Evolutionary conservation across 2,797 vertebrate species (phyloP).

Genomic region (Pseudochromis fuscus): DNA sequence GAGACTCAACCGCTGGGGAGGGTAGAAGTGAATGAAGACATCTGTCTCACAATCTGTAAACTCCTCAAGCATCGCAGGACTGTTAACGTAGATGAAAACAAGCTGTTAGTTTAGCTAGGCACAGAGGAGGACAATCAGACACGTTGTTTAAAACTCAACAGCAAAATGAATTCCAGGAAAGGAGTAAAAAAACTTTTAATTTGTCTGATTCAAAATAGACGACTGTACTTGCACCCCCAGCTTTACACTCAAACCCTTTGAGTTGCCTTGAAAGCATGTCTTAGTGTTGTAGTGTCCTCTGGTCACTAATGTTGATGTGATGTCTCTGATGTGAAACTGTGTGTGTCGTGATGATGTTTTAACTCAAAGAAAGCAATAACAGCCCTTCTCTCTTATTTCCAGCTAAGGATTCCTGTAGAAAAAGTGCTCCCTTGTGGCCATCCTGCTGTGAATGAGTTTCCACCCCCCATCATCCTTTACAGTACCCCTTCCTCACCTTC

Average conservation of each 20-base stretch:
- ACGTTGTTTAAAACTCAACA: slow-evolving; percentile 26
- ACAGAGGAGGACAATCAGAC: background rate
- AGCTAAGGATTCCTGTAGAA: slow-evolving; percentile 98
- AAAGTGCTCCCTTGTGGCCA: slow-evolving; percentile 86
- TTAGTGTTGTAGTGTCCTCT: slow-evolving; percentile 28
- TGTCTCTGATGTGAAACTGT: slow-evolving; percentile 65
- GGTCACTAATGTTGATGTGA: slow-evolving; percentile 63
- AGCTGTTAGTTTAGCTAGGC: slow-evolving; percentile 18
- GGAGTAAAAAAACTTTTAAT: background rate
- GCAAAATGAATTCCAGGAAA: background rate
- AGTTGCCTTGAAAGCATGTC: slow-evolving; percentile 49
- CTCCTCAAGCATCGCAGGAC: slow-evolving; percentile 43
- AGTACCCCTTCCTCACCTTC: slow-evolving; percentile 73
- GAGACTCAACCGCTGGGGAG: slow-evolving; percentile 36
- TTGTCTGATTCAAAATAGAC: background rate
- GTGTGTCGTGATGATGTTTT: slow-evolving; percentile 71
- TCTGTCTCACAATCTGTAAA: slow-evolving; percentile 66
- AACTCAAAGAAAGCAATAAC: slow-evolving; percentile 89
- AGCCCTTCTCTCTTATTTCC: slow-evolving; percentile 93
- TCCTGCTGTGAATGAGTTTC: slow-evolving; percentile 88
- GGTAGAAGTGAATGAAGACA: slow-evolving; percentile 53
- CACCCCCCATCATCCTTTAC: slow-evolving; percentile 83
- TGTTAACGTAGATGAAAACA: slow-evolving; percentile 50
- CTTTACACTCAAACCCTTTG: slow-evolving; percentile 19
- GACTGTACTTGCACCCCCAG: slow-evolving; percentile 16